Percentiles rank a stretch among this genome's conserved stretches.
Conservation (phyloP, 2,888 invertebrate genomes). For the Melanotus villosus region DNA sequence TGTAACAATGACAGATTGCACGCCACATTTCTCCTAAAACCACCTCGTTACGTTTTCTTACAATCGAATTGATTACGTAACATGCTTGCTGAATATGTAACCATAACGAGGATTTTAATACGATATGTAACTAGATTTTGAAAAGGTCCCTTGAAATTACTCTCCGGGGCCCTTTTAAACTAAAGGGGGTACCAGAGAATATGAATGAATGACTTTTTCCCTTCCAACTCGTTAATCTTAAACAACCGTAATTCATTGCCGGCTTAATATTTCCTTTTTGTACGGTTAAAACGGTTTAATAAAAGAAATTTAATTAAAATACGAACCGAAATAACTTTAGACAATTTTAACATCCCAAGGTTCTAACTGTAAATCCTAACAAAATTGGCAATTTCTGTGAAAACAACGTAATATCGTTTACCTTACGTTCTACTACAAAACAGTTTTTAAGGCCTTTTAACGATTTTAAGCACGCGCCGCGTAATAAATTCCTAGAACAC, state of each 20-base stretch:
- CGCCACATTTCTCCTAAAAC: not conserved
- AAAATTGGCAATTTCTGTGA: no score
- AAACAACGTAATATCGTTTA: no score
- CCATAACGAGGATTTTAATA: constrained; percentile 13
- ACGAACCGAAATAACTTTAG: no score
- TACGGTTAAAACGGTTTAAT: no score
- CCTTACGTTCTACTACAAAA: no score
- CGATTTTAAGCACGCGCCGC: no score
- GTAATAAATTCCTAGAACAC: no score
- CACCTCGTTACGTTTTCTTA: not conserved
- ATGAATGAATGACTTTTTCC: constrained; percentile 23
- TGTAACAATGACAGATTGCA: constrained; percentile 20
- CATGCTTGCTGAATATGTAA: no score
- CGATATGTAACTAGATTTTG: constrained; percentile 17
- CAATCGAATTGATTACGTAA: not conserved
- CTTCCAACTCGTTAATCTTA: not conserved
- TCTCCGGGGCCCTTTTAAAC: constrained; percentile 18
- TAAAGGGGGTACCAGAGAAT: constrained; percentile 10
- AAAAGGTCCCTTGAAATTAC: constrained; percentile 15
- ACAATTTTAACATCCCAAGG: no score
- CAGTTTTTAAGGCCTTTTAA: no score
- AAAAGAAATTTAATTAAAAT: no score
- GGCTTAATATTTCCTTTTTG: not conserved
- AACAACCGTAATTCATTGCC: not conserved
- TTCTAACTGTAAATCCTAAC: no score